Conservation (phyloP, 2,113 vertebrate genomes). For the Cyanoramphus novaezelandiae region DNA sequence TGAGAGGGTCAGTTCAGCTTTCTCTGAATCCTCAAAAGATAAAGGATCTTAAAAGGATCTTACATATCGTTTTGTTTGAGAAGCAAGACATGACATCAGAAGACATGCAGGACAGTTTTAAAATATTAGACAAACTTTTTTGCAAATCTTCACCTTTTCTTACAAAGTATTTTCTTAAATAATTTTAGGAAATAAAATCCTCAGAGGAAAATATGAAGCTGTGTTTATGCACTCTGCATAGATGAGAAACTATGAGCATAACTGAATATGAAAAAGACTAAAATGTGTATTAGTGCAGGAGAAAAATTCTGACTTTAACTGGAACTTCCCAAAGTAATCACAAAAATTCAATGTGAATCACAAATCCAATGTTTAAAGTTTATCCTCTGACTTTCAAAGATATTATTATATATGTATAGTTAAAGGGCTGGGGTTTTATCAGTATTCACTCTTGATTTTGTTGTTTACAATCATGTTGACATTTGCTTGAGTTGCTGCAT, state of each 20-base stretch:
- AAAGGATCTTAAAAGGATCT: not conserved
- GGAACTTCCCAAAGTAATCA: not conserved
- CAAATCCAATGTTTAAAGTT: not conserved
- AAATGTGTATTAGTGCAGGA: not conserved
- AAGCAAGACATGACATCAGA: not conserved
- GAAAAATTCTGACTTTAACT: not conserved
- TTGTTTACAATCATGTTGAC: not conserved
- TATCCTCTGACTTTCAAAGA: not conserved
- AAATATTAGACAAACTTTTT: not conserved
- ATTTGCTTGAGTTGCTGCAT: not conserved
- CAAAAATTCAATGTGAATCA: not conserved
- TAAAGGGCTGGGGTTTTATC: fast-evolving
- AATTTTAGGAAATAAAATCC: not conserved
- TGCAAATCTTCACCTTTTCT: not conserved
- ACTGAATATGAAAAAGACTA: not conserved
- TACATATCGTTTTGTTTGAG: not conserved
- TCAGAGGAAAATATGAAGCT: not conserved
- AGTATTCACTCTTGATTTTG: not conserved
- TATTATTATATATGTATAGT: not conserved
- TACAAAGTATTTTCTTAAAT: not conserved
- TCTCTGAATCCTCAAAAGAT: not conserved
- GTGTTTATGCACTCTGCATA: not conserved
- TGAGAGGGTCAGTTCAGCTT: not conserved
- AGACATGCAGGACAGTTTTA: not conserved
- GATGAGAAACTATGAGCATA: not conserved